These are phyloP conservation scores for Heliconius hewitsoni DNA, from an alignment of 1,140 invertebrate species.

Conservation along the genomic window DNA sequence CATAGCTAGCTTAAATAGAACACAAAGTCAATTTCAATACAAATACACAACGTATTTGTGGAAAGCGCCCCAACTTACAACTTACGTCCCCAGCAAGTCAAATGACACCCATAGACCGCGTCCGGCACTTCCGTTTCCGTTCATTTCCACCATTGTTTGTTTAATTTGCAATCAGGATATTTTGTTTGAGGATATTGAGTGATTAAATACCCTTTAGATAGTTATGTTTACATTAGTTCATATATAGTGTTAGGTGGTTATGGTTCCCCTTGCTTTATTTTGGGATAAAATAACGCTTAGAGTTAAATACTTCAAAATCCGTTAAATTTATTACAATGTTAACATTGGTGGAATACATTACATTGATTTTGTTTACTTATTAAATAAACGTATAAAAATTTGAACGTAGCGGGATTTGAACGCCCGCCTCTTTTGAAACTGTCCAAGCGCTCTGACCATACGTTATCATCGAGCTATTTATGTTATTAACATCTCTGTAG, in stretches of 20 bases:
- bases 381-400: too few species aligned
- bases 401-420: too few species aligned
- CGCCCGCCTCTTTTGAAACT: too few species aligned
- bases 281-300: neutral
- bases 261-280: neutral
- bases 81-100: conserved; percentile 22
- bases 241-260: neutral
- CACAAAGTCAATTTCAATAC: neutral
- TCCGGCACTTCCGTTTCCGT: conserved; percentile 55
- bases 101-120: conserved; percentile 56
- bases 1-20: neutral
- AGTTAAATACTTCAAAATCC: neutral
- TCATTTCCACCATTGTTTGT: conserved; percentile 58
- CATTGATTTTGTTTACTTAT: too few species aligned
- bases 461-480: too few species aligned
- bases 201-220: neutral
- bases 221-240: neutral
- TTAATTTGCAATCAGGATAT: conserved; percentile 56
- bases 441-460: too few species aligned
- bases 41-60: neutral
- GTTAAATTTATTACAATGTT: neutral
- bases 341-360: neutral
- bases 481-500: too few species aligned
- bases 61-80: neutral
- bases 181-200: conserved; percentile 33